Base-by-base conservation (phyloP, 2,888 invertebrate genomes). In the Drosophila macrothrix region DNA sequence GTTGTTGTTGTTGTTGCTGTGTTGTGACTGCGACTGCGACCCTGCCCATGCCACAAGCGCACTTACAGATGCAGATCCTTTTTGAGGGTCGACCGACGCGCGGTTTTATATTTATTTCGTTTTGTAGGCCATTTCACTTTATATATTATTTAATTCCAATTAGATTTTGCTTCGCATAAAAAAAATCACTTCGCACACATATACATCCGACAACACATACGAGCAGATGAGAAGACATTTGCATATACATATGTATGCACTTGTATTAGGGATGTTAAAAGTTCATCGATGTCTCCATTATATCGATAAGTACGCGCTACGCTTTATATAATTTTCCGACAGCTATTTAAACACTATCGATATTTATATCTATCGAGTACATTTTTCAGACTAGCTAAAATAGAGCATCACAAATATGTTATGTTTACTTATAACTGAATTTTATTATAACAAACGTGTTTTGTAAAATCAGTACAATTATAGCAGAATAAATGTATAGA, bases 191-290 rank as follows among this genome's bases (percentile, higher is more conserved):
- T 73, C 56, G 58, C 85, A 73, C 88, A 84, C 72, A 83, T 69
- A 72, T 62, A 74, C 66, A 77, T 54, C 81, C 84, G 87, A 82
- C 82, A 68, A 80, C 87, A 76, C 62, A 69, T 72, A 83, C 81
- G 74, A 58, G 82, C 82, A 82, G 79, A 82, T 79, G 79, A 78
- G 82, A 82, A 79, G 73, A 79, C 80, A 82, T 80, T 77, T 80
- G 83, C 82, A 84, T 76, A 70, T 73, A 80, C 66, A 67, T 73
- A 72, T 85, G 69, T 84, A 84, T 87, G 82, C 84, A 86, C 83
- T 78, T 86, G 79, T 76, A 46, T 78, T 76, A 76, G 76, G 64
- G 75, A 75, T 75, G 75, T 65, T 46, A 77, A 46, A 61, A 53
- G 58, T 61, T 53, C 53, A 54, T 65, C 75, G 78, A 76, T 67